Percentiles rank a stretch among this genome's conserved stretches.
phyloP scores from a whole-genome alignment of 2,888 invertebrate genomes.

The Luffia ferchaultella region DNA sequence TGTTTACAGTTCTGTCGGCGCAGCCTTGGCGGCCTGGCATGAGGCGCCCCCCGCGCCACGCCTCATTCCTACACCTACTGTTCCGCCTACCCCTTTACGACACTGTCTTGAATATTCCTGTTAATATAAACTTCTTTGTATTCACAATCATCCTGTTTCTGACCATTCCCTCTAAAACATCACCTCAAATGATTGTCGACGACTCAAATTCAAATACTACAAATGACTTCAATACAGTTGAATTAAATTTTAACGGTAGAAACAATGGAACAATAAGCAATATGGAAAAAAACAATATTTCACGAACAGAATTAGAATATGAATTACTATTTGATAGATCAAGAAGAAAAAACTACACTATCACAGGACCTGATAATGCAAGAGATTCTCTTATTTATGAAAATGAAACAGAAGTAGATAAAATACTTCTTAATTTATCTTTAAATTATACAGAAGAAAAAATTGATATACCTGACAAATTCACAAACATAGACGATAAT shows the following conservation, averaged over 20 bases:
- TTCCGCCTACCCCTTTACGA: constrained; percentile 39
- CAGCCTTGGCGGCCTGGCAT: constrained; percentile 47
- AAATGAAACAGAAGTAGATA: no score
- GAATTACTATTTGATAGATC: background rate
- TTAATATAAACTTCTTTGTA: constrained; percentile 25
- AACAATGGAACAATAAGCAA: background rate
- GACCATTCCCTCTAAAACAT: constrained; percentile 24
- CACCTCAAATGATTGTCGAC: constrained; percentile 28
- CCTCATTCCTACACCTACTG: constrained; percentile 30
- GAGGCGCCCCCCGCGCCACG: constrained; percentile 39
- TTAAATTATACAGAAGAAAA: no score
- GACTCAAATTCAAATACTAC: constrained; percentile 10
- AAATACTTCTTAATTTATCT: no score
- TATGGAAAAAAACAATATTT: background rate
- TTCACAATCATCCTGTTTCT: constrained; percentile 24
- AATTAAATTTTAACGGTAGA: no score
- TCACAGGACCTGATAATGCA: no score
- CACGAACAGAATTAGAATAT: background rate
- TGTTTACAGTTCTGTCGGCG: constrained; percentile 37
- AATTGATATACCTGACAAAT: no score
- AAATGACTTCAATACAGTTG: no score
- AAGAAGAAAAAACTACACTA: background rate
- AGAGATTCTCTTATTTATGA: no score
- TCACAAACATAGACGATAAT: no score
- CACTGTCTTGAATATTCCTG: constrained; percentile 33